Evolutionary conservation across 2,888 invertebrate genomes (phyloP), one percentile per base, ranked within the genome.

Genomic region (Lepetodrilus schrolli): DNA sequence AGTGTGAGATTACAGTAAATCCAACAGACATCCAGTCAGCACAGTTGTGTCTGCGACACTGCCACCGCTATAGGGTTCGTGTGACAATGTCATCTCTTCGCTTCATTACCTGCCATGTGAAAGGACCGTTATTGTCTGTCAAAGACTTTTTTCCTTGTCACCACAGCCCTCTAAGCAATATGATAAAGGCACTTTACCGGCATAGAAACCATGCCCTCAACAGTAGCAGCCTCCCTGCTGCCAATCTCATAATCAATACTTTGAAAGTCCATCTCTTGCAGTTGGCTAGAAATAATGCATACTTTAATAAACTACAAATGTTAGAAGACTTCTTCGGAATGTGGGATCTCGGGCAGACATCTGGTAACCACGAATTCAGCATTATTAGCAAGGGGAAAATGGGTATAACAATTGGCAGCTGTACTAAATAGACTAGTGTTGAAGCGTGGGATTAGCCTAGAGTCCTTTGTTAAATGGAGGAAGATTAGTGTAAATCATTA

Each of bases 41-140:
- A 1, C 23, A 7, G 58, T 30, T 17, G 30, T 1, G 26, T 17
- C n/a, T 17, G 26, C 13, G 4, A 26, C 30, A 17, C 58, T 58
- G 58, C n/a, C n/a, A n/a, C n/a, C n/a, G n/a, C n/a, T n/a, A n/a
- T n/a, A n/a, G n/a, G n/a, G n/a, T n/a, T n/a, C n/a, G n/a, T n/a
- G n/a, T n/a, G n/a, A n/a, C n/a, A n/a, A n/a, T n/a, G n/a, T n/a
- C n/a, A n/a, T n/a, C n/a, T 23, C 10, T 58, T n/a, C 58, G 58
- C 58, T 58, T 58, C 58, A 58, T 58, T 58, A 58, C 8, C 58
- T 34, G 58, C 58, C 58, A 58, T 58, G 30, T 58, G 30, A 58
- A 23, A 34, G 43, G 43, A 13, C 30, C 58, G 26, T 34, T 58
- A 58, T 58, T 58, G 58, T 58, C 30, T 17, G 30, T 58, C 26